Evolutionary conservation across 2,888 invertebrate genomes (phyloP).

Genomic region (Himalopsyche tibetana): DNA sequence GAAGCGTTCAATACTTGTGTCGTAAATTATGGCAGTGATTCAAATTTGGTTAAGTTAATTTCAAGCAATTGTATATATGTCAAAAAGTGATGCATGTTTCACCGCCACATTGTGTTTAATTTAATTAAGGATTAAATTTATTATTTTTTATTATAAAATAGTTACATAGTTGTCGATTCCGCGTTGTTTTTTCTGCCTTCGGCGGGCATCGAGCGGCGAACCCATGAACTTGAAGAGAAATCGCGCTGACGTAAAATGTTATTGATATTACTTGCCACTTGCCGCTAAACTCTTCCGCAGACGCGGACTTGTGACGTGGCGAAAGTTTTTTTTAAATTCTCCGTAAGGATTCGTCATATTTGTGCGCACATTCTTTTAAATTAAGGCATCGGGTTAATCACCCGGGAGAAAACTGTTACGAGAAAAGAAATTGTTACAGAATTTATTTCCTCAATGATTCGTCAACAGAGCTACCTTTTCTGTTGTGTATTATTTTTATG

Average conservation of each 20-base stretch:
- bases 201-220: slow-evolving; percentile 22
- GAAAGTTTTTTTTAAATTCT: background rate
- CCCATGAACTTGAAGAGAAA: slow-evolving; percentile 56
- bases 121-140: background rate
- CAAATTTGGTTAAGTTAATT: too few species aligned
- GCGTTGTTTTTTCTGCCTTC: slow-evolving; percentile 11
- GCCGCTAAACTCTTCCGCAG: slow-evolving; percentile 18
- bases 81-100: too few species aligned
- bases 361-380: background rate
- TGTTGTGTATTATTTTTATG: too few species aligned
- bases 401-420: slow-evolving; percentile 31
- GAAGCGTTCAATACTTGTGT: too few species aligned
- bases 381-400: slow-evolving; percentile 15
- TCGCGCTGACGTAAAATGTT: slow-evolving; percentile 50
- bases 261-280: slow-evolving; percentile 29
- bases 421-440: slow-evolving; percentile 8
- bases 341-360: slow-evolving; percentile 2
- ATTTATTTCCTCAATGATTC: background rate
- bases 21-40: too few species aligned
- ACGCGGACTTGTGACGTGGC: slow-evolving; percentile 20
- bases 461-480: too few species aligned
- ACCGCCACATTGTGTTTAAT: too few species aligned
- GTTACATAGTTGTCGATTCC: slow-evolving; percentile 25
- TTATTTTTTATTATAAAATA: background rate
- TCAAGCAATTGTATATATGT: too few species aligned